Evolutionary conservation across 64 coral and sea anemone genomes (phyloP).

Genomic region (Dendrophyllia cribrosa): DNA sequence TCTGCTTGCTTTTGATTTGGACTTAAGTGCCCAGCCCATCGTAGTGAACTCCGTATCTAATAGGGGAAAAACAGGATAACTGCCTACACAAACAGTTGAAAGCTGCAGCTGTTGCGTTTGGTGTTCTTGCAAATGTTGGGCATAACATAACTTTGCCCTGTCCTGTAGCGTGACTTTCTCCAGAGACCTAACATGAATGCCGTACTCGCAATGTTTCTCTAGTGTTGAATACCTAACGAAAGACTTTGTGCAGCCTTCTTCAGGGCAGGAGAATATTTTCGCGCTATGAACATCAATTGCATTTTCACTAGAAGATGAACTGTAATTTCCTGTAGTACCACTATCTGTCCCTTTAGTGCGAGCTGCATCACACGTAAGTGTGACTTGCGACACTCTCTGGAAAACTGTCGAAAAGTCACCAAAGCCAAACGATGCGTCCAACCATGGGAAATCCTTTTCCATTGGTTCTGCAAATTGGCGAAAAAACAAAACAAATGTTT

Average conservation of each 20-base stretch:
- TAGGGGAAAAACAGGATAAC: not conserved
- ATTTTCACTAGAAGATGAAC: not conserved
- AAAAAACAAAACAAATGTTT: too few species aligned
- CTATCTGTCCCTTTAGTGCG: too few species aligned
- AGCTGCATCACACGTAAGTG: too few species aligned
- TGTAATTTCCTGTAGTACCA: not conserved
- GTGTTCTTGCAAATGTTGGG: constrained; percentile 55
- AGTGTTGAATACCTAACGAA: constrained; percentile 26
- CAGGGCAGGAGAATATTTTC: constrained; percentile 67
- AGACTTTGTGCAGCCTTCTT: constrained; percentile 58
- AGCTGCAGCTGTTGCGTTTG: constrained; percentile 13
- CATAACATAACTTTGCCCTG: constrained; percentile 51
- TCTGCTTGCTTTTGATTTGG: not conserved
- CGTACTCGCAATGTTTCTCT: constrained; percentile 27
- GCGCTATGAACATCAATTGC: not conserved
- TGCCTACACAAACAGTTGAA: not conserved
- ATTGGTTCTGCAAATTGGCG: constrained; percentile 6
- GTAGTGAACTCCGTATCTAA: too few species aligned
- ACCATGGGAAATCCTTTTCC: constrained; percentile 23
- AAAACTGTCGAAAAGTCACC: constrained; percentile 17
- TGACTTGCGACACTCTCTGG: constrained; percentile 1
- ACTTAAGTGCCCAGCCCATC: constrained; percentile 72
- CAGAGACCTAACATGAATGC: constrained; percentile 33
- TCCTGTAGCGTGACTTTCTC: constrained; percentile 57
- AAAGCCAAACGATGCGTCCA: not conserved